Conservation (phyloP, 2,113 vertebrate genomes). For the Ptilonorhynchus violaceus region DNA sequence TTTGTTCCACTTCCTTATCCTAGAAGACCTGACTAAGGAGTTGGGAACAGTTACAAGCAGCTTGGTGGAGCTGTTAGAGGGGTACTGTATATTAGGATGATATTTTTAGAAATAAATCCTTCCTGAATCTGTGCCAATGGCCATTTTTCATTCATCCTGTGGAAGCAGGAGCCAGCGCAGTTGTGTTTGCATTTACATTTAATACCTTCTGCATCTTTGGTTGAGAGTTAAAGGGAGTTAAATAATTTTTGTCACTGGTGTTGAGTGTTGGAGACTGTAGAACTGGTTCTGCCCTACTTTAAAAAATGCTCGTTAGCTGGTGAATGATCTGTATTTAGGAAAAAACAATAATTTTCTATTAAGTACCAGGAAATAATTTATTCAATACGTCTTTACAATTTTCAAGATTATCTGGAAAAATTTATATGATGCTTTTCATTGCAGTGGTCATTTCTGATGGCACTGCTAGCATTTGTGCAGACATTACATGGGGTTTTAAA, state of each 20-base stretch:
- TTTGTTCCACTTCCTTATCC: not conserved
- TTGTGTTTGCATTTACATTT: not conserved
- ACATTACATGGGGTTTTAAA: not conserved
- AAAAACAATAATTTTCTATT: not conserved
- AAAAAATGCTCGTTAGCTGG: not conserved
- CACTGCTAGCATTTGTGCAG: not conserved
- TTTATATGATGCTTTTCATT: not conserved
- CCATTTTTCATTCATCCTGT: not conserved
- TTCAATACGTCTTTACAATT: not conserved
- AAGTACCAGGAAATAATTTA: not conserved
- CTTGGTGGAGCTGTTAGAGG: not conserved
- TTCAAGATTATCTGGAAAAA: not conserved
- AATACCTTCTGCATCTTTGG: not conserved
- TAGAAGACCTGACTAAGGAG: not conserved
- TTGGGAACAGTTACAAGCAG: not conserved
- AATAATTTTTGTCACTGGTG: not conserved
- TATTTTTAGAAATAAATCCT: not conserved
- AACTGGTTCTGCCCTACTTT: not conserved
- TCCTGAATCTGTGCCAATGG: not conserved
- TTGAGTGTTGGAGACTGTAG: not conserved
- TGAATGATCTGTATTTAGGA: accelerated
- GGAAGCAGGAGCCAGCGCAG: not conserved
- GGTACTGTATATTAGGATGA: not conserved
- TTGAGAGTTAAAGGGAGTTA: not conserved
- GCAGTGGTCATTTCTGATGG: not conserved